Evolutionary conservation across 2,888 invertebrate species (phyloP).

Genomic region (Eurytoma californica): DNA sequence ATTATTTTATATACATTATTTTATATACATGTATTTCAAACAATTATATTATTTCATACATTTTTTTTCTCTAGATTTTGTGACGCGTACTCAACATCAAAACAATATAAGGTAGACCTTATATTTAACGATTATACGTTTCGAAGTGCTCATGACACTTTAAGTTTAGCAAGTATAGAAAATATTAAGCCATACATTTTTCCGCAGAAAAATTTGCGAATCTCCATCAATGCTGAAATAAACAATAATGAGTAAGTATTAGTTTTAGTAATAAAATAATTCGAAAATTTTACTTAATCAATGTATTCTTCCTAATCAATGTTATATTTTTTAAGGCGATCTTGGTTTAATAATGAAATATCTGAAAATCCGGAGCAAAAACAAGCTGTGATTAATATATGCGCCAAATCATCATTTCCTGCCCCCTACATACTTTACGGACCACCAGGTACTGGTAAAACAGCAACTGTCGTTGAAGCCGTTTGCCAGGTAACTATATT

Average conservation of each 20-base stretch:
- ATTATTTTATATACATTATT: neutral
- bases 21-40: neutral
- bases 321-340: neutral
- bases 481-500: slow-evolving; percentile 3
- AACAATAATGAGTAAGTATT: too few relatives aligned
- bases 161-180: slow-evolving; percentile 6
- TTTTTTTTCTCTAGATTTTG: slow-evolving; percentile 17
- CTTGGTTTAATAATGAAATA: neutral
- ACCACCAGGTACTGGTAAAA: slow-evolving; percentile 12
- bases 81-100: neutral
- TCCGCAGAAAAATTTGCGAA: too few relatives aligned
- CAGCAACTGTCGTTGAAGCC: slow-evolving; percentile 10
- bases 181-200: too few relatives aligned
- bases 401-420: neutral
- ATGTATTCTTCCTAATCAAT: slow-evolving; percentile 72
- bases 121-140: slow-evolving; percentile 50
- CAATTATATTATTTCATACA: neutral
- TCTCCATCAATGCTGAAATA: too few relatives aligned
- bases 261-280: too few relatives aligned
- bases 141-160: slow-evolving; percentile 54
- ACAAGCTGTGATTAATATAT: slow-evolving; percentile 9
- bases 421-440: neutral
- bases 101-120: slow-evolving; percentile 49
- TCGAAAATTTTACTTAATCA: slow-evolving; percentile 73
- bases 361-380: neutral